Evolutionary conservation across 2,113 vertebrate species (phyloP).

Genomic region (Macquaria ambigua): DNA sequence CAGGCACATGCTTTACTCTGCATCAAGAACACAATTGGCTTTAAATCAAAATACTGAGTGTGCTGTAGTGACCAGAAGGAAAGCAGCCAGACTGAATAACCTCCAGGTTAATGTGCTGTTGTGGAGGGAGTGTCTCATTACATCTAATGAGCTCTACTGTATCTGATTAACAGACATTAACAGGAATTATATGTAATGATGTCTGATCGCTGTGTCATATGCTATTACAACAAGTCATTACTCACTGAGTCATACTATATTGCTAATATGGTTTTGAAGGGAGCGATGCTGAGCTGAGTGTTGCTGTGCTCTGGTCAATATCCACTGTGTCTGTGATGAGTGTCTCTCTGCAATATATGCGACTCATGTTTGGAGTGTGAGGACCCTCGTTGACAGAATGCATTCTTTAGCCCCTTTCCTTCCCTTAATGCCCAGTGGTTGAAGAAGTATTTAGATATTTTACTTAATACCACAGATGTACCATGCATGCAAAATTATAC

Average conservation of each 20-base stretch:
- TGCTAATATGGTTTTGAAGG: conserved; percentile 56
- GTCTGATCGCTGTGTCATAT: conserved; percentile 64
- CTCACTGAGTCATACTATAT: conserved; percentile 53
- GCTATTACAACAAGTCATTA: conserved; percentile 57
- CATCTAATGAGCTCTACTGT: conserved; percentile 72
- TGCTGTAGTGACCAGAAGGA: conserved; percentile 47
- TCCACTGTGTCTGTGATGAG: conserved; percentile 10
- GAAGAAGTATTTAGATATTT: not conserved
- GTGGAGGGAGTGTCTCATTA: conserved; percentile 74
- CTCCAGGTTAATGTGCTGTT: conserved; percentile 71
- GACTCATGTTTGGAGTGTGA: not conserved
- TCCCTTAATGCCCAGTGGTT: not conserved
- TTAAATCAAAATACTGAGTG: conserved; percentile 12
- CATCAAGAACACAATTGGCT: not conserved
- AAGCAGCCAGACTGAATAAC: conserved; percentile 57
- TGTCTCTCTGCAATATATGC: not conserved
- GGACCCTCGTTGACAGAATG: not conserved
- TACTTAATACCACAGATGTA: not conserved
- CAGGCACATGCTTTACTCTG: conserved; percentile 4
- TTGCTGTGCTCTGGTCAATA: conserved; percentile 23
- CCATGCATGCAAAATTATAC: not conserved
- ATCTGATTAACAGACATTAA: conserved; percentile 76
- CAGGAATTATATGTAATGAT: conserved; percentile 71
- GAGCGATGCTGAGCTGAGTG: conserved; percentile 39
- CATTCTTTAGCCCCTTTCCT: not conserved